A percentile compares a stretch with the other conserved stretches of the same genome.
phyloP scores from a whole-genome alignment of 2,797 vertebrate species.

The Alcedo atthis region DNA sequence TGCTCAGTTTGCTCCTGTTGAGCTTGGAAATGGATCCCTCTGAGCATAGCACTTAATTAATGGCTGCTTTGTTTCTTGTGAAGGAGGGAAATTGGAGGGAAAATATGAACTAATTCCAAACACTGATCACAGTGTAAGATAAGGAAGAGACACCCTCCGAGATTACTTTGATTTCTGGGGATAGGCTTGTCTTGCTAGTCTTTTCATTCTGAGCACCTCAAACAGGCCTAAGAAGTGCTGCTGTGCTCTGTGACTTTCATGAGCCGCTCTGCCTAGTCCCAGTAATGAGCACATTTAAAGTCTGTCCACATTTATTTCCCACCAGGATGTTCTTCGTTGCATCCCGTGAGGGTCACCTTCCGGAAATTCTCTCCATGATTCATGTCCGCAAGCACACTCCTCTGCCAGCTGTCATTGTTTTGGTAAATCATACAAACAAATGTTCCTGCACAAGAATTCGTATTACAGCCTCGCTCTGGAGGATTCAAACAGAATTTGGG shows the following conservation, averaged over 20 bases:
- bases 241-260: slow-evolving; percentile 53
- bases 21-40: background rate
- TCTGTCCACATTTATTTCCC: slow-evolving; percentile 75
- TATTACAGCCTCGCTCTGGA: slow-evolving; percentile 22
- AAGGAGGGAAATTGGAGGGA: background rate
- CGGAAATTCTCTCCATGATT: slow-evolving; percentile 96
- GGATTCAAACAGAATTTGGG: slow-evolving; percentile 21
- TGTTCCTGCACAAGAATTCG: slow-evolving; percentile 30
- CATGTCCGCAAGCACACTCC: slow-evolving; percentile 94
- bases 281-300: slow-evolving; percentile 72
- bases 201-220: slow-evolving; percentile 9
- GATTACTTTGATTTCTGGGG: background rate
- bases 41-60: background rate
- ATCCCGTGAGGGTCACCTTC: slow-evolving; percentile 96
- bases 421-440: slow-evolving; percentile 86
- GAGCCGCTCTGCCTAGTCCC: slow-evolving; percentile 22
- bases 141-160: background rate
- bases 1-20: background rate
- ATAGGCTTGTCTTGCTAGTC: background rate
- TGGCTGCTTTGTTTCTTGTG: background rate
- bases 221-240: background rate
- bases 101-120: background rate
- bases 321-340: slow-evolving; percentile 94
- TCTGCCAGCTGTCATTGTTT: slow-evolving; percentile 90
- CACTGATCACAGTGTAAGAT: background rate